A percentile compares a stretch with the other conserved stretches of the same genome.
phyloP scores from a whole-genome alignment of 1,140 invertebrate genomes.

The Zaprionus camerounensis region DNA sequence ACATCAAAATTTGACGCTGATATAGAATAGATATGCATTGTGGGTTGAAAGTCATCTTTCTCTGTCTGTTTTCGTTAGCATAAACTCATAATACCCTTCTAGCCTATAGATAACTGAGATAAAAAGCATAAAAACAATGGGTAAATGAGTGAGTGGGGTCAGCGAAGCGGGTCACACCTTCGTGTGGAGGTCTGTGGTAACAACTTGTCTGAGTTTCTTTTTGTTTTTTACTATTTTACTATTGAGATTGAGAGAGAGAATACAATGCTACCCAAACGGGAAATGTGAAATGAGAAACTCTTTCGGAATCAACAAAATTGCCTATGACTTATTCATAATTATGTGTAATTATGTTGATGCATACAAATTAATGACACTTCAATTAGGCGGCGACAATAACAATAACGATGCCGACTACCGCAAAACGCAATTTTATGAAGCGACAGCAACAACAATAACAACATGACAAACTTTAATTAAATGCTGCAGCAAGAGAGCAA shows the following conservation, averaged over 20 bases:
- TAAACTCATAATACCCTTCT: no score
- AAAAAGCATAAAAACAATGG: conserved; percentile 25
- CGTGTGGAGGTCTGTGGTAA: conserved; percentile 17
- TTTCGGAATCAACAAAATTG: conserved; percentile 51
- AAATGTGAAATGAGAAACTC: conserved; percentile 38
- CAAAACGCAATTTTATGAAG: conserved; percentile 42
- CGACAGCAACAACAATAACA: conserved; percentile 20
- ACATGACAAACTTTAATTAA: conserved; percentile 37
- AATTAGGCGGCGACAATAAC: conserved; percentile 57
- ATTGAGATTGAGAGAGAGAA: neutral
- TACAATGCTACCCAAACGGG: neutral
- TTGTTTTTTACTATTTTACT: conserved; percentile 27
- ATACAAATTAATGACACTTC: conserved; percentile 79
- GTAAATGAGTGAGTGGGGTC: conserved; percentile 58
- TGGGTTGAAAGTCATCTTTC: no score
- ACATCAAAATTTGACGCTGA: no score
- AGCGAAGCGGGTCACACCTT: conserved; percentile 62
- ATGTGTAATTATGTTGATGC: conserved; percentile 77
- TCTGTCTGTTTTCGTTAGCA: no score
- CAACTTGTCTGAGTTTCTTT: conserved; percentile 41
- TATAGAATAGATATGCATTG: no score
- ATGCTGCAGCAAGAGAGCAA: conserved; percentile 21
- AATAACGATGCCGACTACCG: conserved; percentile 29
- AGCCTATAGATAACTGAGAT: neutral
- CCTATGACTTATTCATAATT: conserved; percentile 67